phyloP scores from a whole-genome alignment of 2,888 invertebrate species.

The Deladenus siricidicola region DNA sequence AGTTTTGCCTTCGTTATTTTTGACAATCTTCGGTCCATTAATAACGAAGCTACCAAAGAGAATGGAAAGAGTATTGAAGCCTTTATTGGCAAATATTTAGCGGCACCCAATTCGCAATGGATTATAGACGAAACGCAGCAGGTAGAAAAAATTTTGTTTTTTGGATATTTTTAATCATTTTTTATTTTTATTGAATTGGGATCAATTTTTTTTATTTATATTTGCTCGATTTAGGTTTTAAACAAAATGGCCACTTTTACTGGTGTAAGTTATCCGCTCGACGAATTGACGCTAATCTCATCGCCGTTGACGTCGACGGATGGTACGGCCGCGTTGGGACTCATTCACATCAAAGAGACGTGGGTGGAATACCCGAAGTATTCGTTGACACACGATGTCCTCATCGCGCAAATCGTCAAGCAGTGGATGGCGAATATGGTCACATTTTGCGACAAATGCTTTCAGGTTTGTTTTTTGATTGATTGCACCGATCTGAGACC shows the following conservation, averaged over 20 bases:
- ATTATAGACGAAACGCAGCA: neutral
- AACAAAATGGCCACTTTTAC: conserved; percentile 15
- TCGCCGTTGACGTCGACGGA: conserved; percentile 22
- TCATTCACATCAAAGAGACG: conserved; percentile 28
- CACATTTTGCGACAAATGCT: conserved; percentile 28
- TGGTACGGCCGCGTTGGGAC: conserved; percentile 24
- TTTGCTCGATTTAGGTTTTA: conserved; percentile 5
- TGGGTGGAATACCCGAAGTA: conserved; percentile 37
- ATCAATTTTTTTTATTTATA: neutral
- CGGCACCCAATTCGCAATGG: conserved; percentile 13
- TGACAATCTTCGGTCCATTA: conserved; percentile 23
- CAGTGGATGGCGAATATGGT: conserved; percentile 33
- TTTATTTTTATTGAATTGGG: neutral
- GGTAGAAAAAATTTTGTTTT: conserved; percentile 1
- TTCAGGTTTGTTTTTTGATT: conserved; percentile 22
- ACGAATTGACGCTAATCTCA: conserved; percentile 16
- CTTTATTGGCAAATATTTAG: conserved; percentile 31
- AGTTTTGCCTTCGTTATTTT: conserved; percentile 31
- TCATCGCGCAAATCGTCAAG: conserved; percentile 26
- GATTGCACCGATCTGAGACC: too few relatives aligned
- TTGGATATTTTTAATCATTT: conserved; percentile 1
- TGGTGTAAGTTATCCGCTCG: neutral
- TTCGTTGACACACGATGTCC: conserved; percentile 26
- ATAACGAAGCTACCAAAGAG: neutral
- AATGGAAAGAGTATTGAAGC: conserved; percentile 16